Evolutionary conservation across 1,140 invertebrate genomes (phyloP), one percentile per base, ranked within the genome.

Genomic region (Phortica variegata): DNA sequence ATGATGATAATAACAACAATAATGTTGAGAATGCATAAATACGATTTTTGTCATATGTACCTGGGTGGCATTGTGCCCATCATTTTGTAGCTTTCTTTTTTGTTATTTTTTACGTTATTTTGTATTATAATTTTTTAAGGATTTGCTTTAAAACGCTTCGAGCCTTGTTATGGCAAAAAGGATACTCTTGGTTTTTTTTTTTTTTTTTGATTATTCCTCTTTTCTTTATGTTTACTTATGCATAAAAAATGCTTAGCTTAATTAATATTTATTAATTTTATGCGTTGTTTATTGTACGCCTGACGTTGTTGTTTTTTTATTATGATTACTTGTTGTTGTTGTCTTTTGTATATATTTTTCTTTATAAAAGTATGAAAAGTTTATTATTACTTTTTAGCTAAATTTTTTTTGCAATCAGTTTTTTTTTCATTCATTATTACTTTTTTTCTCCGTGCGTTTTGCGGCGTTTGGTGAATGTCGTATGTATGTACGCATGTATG

Each of bases 21-120:
- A n/a, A n/a, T n/a, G n/a, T n/a, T n/a, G n/a, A n/a, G n/a, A n/a
- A n/a, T n/a, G 23, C 23, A 26, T 26, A 26, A 26, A 6, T 26
- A n/a, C n/a, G n/a, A 6, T 26, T 26, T 38, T 33, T 39, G 16
- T 33, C 13, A 40, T 43, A 70, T 75, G 57, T 75, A 75, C 73
- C 73, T 75, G 70, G 73, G 73, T 60, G 73, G 73, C 73, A 75
- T 75, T 63, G 73, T 73, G 61, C 68, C 73, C 73, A 75, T 75
- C 68, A 72, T 72, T 68, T 70, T 75, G 62, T 59, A 59, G 60
- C 38, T 52, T 61, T 68, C 60, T 60, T 54, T 49, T 52, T 45
- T 56, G 37, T 43, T 40, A 52, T 49, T 40, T 45, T 51, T 49
- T 59, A 34, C 41, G 23, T 18, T 15, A 17, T 37, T 43, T 17